Base-by-base conservation (phyloP, 2,888 invertebrate species). In the Drosophila nigricruria region DNA sequence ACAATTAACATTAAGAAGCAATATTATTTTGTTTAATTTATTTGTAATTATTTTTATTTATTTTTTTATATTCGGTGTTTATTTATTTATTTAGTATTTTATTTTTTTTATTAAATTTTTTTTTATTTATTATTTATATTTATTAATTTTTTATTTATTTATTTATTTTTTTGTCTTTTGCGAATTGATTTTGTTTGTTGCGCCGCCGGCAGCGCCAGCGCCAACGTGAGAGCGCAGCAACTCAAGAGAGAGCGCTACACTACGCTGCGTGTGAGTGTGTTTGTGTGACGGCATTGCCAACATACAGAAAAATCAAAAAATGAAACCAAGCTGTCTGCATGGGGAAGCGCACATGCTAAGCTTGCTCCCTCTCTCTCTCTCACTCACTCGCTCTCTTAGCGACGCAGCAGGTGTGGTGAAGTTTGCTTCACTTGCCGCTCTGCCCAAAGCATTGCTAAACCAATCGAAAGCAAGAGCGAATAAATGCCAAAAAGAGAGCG, bases 401-500 rank as follows among this genome's bases (percentile, higher is more conserved):
- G 79, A 72, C 71, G 79, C 88, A 84, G 83, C 83, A 84, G 86
- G 83, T 84, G 88, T 84, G 83, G 83, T 88, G 83, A 80, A 88
- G 75, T 53, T 85, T 72, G 75, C 62, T 73, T 70, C 10, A 47
- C 59, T 57, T 58, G 72, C 52, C 57, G 73, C 60, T 64, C 56
- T 36, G 45, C 32, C 54, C 40, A 40, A 40, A 58, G 43, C 59
- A 43, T 60, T 54, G 63, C 42, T 62, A 58, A 43, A 38, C 38
- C 36, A 53, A 32, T 45, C 34, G 36, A 42, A 47, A 58, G 64
- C 23, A 65, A 18, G 54, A 62, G 56, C 57, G 36, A 53, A 63
- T 42, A 50, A 70, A 64, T 42, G 43, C 32, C 53, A 70, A 64
- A 64, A 50, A 60, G 43, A 40, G 38, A 54, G 40, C 40, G n/a